Percentiles rank a stretch among this genome's conserved stretches.
These are phyloP conservation scores for Hydractinia symbiolongicarpus DNA, from an alignment of 30 jellyfish, hydroid and myxozoan species.

Conservation along the genomic window DNA sequence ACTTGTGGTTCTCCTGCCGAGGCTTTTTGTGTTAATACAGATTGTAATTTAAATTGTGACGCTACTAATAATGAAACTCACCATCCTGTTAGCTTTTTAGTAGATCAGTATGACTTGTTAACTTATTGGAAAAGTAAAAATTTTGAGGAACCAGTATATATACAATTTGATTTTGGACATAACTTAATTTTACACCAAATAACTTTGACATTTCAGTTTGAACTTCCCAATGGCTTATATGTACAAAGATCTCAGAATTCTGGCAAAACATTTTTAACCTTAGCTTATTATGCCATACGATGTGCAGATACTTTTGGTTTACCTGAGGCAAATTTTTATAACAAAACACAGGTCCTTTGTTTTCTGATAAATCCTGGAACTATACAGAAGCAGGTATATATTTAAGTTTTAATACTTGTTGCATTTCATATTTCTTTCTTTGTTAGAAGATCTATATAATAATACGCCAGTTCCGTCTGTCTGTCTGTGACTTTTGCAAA, in stretches of 20 bases:
- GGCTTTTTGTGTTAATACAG: constrained; percentile 38
- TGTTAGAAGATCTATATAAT: no score
- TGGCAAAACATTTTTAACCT: constrained; percentile 44
- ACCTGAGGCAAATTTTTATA: constrained; percentile 42
- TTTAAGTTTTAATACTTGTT: neutral
- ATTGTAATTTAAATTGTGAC: constrained; percentile 58
- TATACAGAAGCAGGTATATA: constrained; percentile 23
- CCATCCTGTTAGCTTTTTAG: constrained; percentile 50
- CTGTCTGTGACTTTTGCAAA: no score
- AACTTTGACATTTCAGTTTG: constrained; percentile 58
- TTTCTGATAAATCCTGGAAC: constrained; percentile 39
- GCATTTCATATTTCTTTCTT: no score
- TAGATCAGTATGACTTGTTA: constrained; percentile 38
- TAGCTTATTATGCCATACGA: constrained; percentile 58
- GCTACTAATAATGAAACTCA: constrained; percentile 41
- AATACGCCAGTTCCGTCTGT: no score
- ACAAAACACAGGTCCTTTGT: constrained; percentile 46
- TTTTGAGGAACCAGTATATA: constrained; percentile 73
- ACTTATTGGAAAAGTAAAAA: constrained; percentile 95
- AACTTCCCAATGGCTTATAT: constrained; percentile 55
- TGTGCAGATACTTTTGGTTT: constrained; percentile 41
- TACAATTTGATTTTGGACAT: constrained; percentile 58
- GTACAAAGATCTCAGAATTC: constrained; percentile 75
- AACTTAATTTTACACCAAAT: constrained; percentile 76
- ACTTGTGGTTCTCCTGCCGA: constrained; percentile 85